Percentiles rank a stretch among this genome's conserved stretches.
Conservation (phyloP, 2,113 vertebrate species). For the Potamarius usumacintae region DNA sequence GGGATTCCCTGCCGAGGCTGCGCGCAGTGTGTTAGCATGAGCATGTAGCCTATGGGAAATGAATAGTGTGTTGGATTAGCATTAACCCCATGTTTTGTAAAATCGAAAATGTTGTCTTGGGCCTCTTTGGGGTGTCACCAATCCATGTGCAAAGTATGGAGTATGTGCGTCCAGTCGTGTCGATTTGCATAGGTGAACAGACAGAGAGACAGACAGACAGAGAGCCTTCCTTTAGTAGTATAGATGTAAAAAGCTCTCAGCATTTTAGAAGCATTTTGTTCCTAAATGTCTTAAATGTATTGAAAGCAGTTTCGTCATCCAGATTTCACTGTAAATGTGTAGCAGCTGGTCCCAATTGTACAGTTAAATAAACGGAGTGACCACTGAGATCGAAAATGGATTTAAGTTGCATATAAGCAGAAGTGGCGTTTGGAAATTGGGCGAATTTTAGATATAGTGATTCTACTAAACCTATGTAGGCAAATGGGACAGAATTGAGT, state of each 20-base stretch:
- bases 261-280: neutral
- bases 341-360: neutral
- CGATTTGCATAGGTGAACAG: no score
- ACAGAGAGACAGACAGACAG: no score
- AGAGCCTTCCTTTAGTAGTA: no score
- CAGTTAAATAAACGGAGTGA: neutral
- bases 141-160: no score
- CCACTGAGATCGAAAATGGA: neutral
- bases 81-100: no score
- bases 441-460: conserved; percentile 20
- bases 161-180: no score
- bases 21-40: no score
- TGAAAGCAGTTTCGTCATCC: neutral
- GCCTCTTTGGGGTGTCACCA: no score
- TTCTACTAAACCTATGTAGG: conserved; percentile 10
- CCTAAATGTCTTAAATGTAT: neutral
- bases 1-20: no score
- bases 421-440: neutral
- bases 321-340: neutral
- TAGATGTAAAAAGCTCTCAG: neutral
- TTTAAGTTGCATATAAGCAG: neutral
- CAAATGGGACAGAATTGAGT: neutral
- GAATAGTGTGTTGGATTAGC: no score
- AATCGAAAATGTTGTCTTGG: no score
- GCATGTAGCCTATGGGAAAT: no score